Evolutionary conservation across 2,113 vertebrate genomes (phyloP).

Genomic region (Catharus fuscescens): DNA sequence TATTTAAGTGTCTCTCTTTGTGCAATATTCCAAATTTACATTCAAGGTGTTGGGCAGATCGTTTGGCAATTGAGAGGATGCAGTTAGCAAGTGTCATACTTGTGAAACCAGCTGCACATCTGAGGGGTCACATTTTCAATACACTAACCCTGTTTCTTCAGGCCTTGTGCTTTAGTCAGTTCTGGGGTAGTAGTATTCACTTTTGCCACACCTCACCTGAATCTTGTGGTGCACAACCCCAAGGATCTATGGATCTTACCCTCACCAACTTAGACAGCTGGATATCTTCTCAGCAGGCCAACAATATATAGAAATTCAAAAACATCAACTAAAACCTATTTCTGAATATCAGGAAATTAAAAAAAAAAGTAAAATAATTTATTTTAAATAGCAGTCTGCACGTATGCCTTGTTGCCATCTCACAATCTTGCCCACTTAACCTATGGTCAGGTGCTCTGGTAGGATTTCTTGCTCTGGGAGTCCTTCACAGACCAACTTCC

Average conservation of each 20-base stretch:
- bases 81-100: neutral
- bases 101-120: neutral
- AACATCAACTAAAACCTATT: neutral
- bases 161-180: neutral
- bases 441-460: neutral
- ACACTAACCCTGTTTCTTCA: neutral
- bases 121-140: neutral
- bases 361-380: neutral
- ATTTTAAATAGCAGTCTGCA: neutral
- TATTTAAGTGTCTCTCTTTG: neutral
- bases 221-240: neutral
- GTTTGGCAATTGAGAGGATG: neutral
- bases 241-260: neutral
- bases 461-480: neutral
- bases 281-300: neutral
- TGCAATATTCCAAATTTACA: neutral
- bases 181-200: neutral
- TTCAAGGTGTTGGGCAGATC: neutral
- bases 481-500: neutral
- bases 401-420: neutral
- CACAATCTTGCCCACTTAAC: neutral
- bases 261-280: neutral
- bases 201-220: neutral
- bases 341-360: neutral
- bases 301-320: neutral